Evolutionary conservation across 2,113 vertebrate species (phyloP).

Genomic region (Illadopsis cleaveri): DNA sequence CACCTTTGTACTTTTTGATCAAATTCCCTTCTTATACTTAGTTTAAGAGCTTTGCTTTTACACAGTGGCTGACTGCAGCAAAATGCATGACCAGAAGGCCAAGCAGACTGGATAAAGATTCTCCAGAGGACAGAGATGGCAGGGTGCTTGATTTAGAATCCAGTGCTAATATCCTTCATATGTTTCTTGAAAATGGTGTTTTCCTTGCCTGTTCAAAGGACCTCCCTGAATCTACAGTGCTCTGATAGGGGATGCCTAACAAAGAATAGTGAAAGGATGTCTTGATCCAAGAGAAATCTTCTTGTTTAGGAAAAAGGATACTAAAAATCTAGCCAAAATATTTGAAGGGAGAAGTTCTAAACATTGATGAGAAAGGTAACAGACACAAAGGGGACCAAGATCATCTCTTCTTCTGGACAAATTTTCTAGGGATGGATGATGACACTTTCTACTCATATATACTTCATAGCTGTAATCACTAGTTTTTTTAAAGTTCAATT

Average conservation of each 20-base stretch:
- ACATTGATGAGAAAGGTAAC: background rate
- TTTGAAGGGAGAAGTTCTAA: background rate
- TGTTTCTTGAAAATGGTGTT: background rate
- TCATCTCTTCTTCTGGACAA: background rate
- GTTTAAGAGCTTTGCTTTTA: background rate
- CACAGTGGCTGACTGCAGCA: background rate
- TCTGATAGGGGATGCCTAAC: background rate
- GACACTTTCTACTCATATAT: background rate
- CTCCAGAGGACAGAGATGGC: background rate
- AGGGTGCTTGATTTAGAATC: background rate
- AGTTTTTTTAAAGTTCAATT: background rate
- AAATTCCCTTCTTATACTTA: background rate
- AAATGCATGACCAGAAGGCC: background rate
- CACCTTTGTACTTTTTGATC: accelerated
- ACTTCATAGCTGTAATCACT: background rate
- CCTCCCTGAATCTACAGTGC: background rate
- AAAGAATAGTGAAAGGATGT: background rate
- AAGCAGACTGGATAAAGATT: background rate
- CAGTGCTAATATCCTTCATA: accelerated
- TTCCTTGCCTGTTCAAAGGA: background rate
- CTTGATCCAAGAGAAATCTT: background rate
- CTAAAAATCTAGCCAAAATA: background rate
- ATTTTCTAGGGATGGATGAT: background rate
- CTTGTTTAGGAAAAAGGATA: background rate
- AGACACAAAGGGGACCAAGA: background rate